Conservation (phyloP, 2,797 vertebrate genomes). For the Dryobates pubescens region DNA sequence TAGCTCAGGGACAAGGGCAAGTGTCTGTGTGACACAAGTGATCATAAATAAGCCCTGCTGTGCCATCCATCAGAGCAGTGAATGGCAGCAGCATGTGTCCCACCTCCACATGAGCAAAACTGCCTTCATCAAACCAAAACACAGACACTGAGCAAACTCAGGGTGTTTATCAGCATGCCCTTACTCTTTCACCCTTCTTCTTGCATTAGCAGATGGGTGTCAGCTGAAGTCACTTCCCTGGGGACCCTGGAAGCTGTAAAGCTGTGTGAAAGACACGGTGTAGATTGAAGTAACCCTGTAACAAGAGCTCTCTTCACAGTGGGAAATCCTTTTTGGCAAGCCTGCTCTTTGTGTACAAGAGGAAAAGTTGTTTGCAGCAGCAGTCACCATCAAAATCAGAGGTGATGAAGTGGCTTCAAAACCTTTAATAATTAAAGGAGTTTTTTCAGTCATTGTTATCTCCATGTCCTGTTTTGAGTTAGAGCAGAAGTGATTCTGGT, state of each 20-base stretch:
- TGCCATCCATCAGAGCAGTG: not conserved
- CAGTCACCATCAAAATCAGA: not conserved
- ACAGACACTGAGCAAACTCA: fast-evolving
- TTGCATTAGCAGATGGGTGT: not conserved
- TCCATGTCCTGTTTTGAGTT: too few species aligned
- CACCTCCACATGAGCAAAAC: fast-evolving
- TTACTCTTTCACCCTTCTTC: not conserved
- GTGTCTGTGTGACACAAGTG: not conserved
- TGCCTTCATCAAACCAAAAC: not conserved
- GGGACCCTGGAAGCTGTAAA: not conserved
- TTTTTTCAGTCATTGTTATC: not conserved
- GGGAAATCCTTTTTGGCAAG: not conserved
- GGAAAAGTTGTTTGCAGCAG: not conserved
- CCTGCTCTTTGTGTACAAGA: not conserved
- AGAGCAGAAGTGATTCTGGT: too few species aligned
- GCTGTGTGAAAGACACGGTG: not conserved
- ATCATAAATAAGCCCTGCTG: not conserved
- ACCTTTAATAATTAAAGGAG: fast-evolving
- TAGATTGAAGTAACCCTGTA: not conserved
- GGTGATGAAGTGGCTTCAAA: not conserved
- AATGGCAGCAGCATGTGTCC: not conserved
- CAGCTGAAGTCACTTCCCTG: not conserved
- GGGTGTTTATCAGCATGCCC: fast-evolving
- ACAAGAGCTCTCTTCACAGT: not conserved
- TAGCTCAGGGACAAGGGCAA: not conserved